phyloP scores from a whole-genome alignment of 2,797 vertebrate species.

The Tauraco hartlaubi region DNA sequence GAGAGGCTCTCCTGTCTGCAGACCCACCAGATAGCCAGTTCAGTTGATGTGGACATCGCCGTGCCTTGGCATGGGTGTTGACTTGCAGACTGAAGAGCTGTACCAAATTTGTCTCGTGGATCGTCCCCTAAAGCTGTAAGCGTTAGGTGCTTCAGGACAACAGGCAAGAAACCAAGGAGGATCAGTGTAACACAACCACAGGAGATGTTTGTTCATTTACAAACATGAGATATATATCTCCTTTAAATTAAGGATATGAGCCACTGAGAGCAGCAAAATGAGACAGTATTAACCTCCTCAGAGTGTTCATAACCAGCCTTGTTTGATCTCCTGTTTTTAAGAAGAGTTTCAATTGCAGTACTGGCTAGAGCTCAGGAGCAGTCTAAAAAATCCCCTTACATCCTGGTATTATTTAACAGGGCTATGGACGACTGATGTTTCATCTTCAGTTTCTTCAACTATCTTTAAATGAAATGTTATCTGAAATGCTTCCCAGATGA shows the following conservation, averaged over 20 bases:
- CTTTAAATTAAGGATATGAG: not conserved
- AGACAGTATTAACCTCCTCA: not conserved
- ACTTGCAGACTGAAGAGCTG: not conserved
- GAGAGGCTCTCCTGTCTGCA: not conserved
- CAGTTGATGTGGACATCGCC: not conserved
- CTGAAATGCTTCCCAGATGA: conserved; percentile 13
- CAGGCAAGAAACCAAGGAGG: not conserved
- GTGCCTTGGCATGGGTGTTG: not conserved
- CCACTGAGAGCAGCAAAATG: not conserved
- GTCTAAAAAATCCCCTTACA: not conserved
- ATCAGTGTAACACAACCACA: not conserved
- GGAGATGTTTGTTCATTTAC: not conserved
- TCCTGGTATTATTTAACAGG: not conserved
- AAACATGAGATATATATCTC: not conserved
- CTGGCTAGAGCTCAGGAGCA: not conserved
- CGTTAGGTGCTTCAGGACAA: not conserved
- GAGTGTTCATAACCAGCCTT: not conserved
- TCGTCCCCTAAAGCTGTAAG: not conserved
- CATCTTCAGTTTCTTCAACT: not conserved
- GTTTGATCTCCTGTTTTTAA: not conserved
- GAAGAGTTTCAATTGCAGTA: not conserved
- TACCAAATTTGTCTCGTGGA: not conserved
- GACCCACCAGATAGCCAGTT: not conserved
- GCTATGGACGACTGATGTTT: not conserved
- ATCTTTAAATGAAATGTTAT: not conserved